Conservation (phyloP, 2,888 invertebrate species). For the Euclidia mi region DNA sequence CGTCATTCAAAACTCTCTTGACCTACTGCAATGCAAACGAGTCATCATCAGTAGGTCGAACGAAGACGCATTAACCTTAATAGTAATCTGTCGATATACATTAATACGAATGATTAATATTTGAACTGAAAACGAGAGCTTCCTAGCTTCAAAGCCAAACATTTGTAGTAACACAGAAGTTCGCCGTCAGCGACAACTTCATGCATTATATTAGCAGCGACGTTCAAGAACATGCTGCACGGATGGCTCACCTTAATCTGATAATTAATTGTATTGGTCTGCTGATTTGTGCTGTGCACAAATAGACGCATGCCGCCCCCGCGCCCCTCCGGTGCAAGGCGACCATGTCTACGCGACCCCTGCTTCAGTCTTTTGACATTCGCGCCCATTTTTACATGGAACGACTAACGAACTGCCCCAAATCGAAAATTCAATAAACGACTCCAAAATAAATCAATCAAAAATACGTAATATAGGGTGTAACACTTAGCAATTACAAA, state of each 20-base stretch:
- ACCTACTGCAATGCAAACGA: constrained; percentile 48
- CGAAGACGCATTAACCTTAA: constrained; percentile 41
- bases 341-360: constrained; percentile 76
- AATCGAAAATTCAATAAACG: constrained; percentile 69
- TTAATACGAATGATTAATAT: constrained; percentile 38
- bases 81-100: constrained; percentile 41
- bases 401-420: constrained; percentile 82
- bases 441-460: constrained; percentile 52
- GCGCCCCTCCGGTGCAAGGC: constrained; percentile 68
- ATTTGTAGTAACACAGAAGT: constrained; percentile 59
- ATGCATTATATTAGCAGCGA: constrained; percentile 69
- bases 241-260: constrained; percentile 89
- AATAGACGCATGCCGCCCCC: constrained; percentile 82
- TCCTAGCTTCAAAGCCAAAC: constrained; percentile 60
- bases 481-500: constrained; percentile 61
- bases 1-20: constrained; percentile 38
- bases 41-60: constrained; percentile 33
- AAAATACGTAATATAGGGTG: constrained; percentile 57
- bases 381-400: constrained; percentile 89
- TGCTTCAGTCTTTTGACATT: constrained; percentile 88
- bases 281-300: constrained; percentile 88
- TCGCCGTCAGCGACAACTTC: constrained; percentile 67
- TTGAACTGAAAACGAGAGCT: constrained; percentile 45
- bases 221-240: constrained; percentile 78
- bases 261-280: constrained; percentile 89